phyloP scores from a whole-genome alignment of 2,113 vertebrate genomes.

The Verasper variegatus region DNA sequence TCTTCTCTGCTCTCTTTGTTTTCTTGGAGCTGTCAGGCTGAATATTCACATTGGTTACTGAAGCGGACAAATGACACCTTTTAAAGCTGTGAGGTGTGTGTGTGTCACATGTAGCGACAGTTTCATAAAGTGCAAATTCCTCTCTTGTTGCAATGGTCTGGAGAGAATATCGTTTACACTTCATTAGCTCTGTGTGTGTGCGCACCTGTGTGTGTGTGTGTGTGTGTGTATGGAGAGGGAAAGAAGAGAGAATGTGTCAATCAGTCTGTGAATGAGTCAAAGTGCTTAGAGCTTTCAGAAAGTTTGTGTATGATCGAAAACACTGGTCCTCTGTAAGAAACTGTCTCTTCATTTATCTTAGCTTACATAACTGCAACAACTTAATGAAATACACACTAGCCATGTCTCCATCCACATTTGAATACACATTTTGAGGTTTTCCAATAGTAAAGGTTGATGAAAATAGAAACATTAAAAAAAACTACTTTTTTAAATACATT shows the following conservation, averaged over 20 bases:
- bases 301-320: constrained; percentile 21
- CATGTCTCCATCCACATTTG: not conserved
- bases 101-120: constrained; percentile 35
- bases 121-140: constrained; percentile 72
- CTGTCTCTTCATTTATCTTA: not conserved
- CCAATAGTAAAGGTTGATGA: not conserved
- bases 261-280: constrained; percentile 23
- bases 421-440: not conserved
- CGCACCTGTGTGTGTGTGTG: constrained; percentile 3
- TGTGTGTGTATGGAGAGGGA: not conserved
- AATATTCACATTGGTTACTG: constrained; percentile 65
- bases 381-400: not conserved
- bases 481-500: no score
- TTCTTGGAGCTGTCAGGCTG: constrained; percentile 59
- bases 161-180: constrained; percentile 60
- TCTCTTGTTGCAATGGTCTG: constrained; percentile 60
- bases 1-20: constrained; percentile 24
- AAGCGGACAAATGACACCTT: constrained; percentile 69
- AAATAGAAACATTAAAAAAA: not conserved
- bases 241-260: constrained; percentile 9
- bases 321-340: not conserved
- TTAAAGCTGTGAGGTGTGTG: constrained; percentile 47
- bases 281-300: constrained; percentile 17
- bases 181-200: constrained; percentile 49
- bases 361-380: not conserved